Percentiles rank a stretch among this genome's conserved stretches.
phyloP scores from a whole-genome alignment of 2,113 vertebrate genomes.

The Epinephelus moara region DNA sequence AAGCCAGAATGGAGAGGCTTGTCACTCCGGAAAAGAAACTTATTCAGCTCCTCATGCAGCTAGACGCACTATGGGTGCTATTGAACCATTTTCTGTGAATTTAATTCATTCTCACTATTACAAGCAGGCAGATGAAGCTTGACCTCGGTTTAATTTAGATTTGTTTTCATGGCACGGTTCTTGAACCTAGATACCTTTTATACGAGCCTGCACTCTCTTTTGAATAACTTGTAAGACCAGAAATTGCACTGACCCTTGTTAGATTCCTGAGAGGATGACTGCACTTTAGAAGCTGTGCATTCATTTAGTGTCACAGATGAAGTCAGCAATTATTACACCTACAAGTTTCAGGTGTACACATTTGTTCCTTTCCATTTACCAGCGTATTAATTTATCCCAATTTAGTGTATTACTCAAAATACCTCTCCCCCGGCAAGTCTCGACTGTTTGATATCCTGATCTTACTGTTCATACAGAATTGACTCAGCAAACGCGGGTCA shows the following conservation, averaged over 20 bases:
- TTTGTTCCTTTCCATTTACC: constrained; percentile 74
- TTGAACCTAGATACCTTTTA: neutral
- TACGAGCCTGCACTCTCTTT: neutral
- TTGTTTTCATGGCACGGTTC: neutral
- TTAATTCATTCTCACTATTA: neutral
- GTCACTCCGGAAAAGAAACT: constrained; percentile 57
- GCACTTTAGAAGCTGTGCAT: neutral
- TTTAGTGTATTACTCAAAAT: constrained; percentile 54
- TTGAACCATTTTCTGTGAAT: neutral
- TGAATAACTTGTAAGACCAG: constrained; percentile 13
- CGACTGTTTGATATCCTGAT: constrained; percentile 44
- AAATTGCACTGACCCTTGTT: constrained; percentile 1
- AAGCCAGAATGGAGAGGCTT: constrained; percentile 60
- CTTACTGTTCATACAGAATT: constrained; percentile 47
- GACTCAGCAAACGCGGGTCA: constrained; percentile 64
- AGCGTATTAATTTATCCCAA: constrained; percentile 53
- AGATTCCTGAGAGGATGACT: constrained; percentile 35
- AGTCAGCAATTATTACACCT: constrained; percentile 54
- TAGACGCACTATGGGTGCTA: neutral
- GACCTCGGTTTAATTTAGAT: neutral
- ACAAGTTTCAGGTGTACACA: constrained; percentile 52
- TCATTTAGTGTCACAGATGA: constrained; percentile 28
- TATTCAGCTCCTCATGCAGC: constrained; percentile 14
- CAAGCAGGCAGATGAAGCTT: neutral
- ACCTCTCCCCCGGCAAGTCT: constrained; percentile 15